A percentile compares a stretch with the other conserved stretches of the same genome.
These are phyloP conservation scores for Ctenopoma multispine DNA, from an alignment of 2,797 vertebrate genomes.

Conservation along the genomic window DNA sequence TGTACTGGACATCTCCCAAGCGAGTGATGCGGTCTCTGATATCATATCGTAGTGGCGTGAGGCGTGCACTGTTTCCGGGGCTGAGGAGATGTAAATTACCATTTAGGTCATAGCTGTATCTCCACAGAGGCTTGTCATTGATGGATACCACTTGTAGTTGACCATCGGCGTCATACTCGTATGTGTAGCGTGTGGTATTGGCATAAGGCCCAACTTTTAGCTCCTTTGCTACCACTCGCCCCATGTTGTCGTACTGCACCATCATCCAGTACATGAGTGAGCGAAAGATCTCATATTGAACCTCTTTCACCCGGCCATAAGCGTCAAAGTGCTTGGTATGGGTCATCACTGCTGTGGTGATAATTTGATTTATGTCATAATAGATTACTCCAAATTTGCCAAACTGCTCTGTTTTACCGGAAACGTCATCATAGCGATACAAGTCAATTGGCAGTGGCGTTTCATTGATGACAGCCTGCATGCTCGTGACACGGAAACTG, in stretches of 20 bases:
- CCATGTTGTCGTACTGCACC: constrained; percentile 98
- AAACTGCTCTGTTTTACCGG: constrained; percentile 97
- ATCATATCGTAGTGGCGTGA: constrained; percentile 95
- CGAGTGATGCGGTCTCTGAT: constrained; percentile 94
- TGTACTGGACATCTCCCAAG: constrained; percentile 94
- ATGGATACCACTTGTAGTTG: constrained; percentile 96
- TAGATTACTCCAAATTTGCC: constrained; percentile 99
- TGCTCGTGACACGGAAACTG: constrained; percentile 98
- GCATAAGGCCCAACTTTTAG: constrained; percentile 98
- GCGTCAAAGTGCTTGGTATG: constrained; percentile 99
- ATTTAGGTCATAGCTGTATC: constrained; percentile 97
- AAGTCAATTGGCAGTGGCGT: constrained; percentile 96
- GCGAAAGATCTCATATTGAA: constrained; percentile 98
- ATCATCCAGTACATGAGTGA: constrained; percentile 99
- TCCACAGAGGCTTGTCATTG: constrained; percentile 97
- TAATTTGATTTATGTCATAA: constrained; percentile 99
- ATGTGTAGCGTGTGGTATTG: constrained; percentile 96
- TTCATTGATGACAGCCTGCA: constrained; percentile 99
- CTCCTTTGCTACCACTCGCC: constrained; percentile 96
- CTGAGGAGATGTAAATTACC: constrained; percentile 97
- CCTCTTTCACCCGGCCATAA: constrained; percentile 96
- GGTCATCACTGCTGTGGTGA: constrained; percentile 98
- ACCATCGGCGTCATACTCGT: constrained; percentile 95
- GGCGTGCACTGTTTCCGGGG: constrained; percentile 94
- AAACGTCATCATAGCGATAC: constrained; percentile 97